Conservation (phyloP, 2,888 invertebrate species). For the Teleiodes luculella region DNA sequence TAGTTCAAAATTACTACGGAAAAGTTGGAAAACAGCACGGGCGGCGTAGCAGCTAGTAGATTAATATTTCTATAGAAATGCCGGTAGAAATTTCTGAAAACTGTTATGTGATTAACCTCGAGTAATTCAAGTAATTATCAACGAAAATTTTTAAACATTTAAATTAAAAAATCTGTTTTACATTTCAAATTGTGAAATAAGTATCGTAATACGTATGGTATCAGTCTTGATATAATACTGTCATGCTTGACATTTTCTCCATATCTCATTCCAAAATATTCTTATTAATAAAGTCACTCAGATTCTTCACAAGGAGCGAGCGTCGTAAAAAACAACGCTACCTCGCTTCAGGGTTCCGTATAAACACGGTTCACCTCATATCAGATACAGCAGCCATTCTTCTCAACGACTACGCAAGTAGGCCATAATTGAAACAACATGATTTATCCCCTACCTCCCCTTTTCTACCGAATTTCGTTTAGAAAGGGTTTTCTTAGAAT, state of each 20-base stretch:
- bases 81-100: no score
- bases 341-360: background rate
- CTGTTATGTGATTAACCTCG: no score
- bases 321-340: background rate
- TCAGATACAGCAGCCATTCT: slow-evolving; percentile 9
- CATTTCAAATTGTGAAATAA: no score
- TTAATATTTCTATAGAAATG: no score
- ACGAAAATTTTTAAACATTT: no score
- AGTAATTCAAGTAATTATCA: no score
- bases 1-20: no score
- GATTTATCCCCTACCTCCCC: slow-evolving; percentile 18
- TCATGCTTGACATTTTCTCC: background rate
- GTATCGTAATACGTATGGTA: no score
- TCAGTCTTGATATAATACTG: no score
- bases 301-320: background rate
- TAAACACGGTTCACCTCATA: slow-evolving; percentile 4
- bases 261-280: background rate
- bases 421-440: slow-evolving; percentile 22
- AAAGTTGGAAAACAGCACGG: no score
- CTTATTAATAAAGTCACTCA: background rate
- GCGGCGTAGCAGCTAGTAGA: no score
- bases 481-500: slow-evolving; percentile 15
- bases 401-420: slow-evolving; percentile 15
- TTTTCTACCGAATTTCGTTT: slow-evolving; percentile 18
- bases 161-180: no score